phyloP scores from a whole-genome alignment of 2,797 vertebrate genomes.

The Malacoraja senta region DNA sequence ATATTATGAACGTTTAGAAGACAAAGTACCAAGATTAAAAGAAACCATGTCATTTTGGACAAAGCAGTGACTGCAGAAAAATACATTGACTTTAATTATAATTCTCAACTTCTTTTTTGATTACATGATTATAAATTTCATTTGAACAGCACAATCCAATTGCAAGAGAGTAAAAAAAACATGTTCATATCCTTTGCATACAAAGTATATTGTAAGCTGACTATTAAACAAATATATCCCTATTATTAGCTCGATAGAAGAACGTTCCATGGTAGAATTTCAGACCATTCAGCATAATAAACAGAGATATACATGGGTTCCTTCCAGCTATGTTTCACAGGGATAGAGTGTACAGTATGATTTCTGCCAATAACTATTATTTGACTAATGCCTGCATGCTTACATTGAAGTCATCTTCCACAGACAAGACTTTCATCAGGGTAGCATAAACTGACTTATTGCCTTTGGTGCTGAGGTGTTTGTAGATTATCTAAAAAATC shows the following conservation, averaged over 20 bases:
- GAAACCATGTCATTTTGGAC: not conserved
- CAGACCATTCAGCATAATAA: not conserved
- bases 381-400: not conserved
- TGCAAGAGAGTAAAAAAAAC: not conserved
- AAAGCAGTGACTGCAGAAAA: not conserved
- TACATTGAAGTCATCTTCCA: not conserved
- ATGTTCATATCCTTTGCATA: not conserved
- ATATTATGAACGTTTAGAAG: not conserved
- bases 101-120: not conserved
- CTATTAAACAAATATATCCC: not conserved
- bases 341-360: too few species aligned
- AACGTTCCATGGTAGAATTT: not conserved
- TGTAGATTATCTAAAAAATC: not conserved
- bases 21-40: not conserved
- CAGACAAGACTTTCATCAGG: not conserved
- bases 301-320: not conserved
- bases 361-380: not conserved
- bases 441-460: not conserved
- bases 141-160: not conserved
- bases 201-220: not conserved
- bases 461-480: not conserved
- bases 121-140: constrained; percentile 8
- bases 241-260: not conserved
- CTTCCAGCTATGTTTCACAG: not conserved
- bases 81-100: not conserved